Evolutionary conservation across 2,113 vertebrate species (phyloP).

Genomic region (Machaerirhynchus nigripectus): DNA sequence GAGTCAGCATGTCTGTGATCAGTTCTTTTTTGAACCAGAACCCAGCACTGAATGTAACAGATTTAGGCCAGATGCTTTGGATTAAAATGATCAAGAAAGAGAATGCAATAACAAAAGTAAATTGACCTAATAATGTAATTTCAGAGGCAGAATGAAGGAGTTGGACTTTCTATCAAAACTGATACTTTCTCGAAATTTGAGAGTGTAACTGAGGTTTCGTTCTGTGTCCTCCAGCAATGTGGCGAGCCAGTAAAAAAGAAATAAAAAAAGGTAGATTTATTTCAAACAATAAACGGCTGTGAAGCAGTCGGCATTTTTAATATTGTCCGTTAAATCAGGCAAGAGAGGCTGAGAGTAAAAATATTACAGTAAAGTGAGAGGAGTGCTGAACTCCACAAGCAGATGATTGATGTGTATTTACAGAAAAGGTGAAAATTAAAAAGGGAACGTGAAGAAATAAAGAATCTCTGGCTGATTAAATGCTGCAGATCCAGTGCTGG

Average conservation of each 20-base stretch:
- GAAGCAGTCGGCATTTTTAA: not conserved
- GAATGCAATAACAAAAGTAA: slow-evolving; percentile 8
- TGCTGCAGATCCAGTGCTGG: not conserved
- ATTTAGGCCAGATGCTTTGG: not conserved
- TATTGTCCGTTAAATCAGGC: not conserved
- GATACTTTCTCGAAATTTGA: not conserved
- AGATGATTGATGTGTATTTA: not conserved
- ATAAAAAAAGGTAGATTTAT: not conserved
- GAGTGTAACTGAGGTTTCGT: not conserved
- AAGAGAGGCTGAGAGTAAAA: not conserved
- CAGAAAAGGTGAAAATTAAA: not conserved
- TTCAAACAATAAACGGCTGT: not conserved
- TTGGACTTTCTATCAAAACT: not conserved
- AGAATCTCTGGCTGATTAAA: not conserved
- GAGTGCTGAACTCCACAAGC: not conserved
- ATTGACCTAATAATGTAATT: not conserved
- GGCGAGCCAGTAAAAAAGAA: not conserved
- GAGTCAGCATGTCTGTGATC: not conserved
- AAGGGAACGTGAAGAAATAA: not conserved
- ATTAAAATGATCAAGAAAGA: slow-evolving; percentile 7
- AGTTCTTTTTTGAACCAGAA: not conserved
- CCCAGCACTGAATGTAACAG: not conserved
- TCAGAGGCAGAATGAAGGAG: not conserved
- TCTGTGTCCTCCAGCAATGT: not conserved
- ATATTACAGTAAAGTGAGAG: not conserved